Evolutionary conservation across 2,888 invertebrate species (phyloP), one percentile per base, ranked within the genome.

Genomic region (Aleiodes testaceus): DNA sequence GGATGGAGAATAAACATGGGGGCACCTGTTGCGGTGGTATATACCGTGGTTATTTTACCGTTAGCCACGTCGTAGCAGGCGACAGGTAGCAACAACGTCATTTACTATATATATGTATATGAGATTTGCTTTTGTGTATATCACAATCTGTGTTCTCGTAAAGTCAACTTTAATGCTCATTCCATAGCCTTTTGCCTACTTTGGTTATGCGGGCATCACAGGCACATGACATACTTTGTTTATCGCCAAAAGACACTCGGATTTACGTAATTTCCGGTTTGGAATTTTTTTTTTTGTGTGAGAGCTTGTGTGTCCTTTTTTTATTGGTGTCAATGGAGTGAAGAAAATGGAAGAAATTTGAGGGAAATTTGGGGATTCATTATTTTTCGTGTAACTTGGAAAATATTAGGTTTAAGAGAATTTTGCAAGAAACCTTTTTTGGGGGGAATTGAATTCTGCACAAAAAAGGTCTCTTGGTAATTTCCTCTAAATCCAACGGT

Each of bases 21-120:
- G 82, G 81, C 85, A 85, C 85, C 85, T 85, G 85, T 82, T 84
- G 82, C 80, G 79, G 77, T 78, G 79, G 79, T 80, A 81, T 85
- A 59, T 59, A 59, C 59, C 11, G 18, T 11, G 42, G 59, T 20
- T 63, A 63, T 45, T 63, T 44, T 45, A 85, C 85, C 85, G 85
- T 85, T 85, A 85, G 82, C 80, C 11, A 82, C 76, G 81, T 80
- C 82, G 80, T 79, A 82, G 80, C 74, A 26, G 78, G 80, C 80
- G 76, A 76, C 84, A 83, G 83, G 84, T 82, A 83, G 79, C 79
- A 74, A 50, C 47, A 50, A 22, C 50, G 30, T 63, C 22, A 45
- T 22, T 45, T 22, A 4, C 16, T 69, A 36, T 50, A 67, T 36
- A 16, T 26, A 30, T 66, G 11, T 66, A 50, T 14, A 50, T 55